A percentile compares a stretch with the other conserved stretches of the same genome.
phyloP scores from a whole-genome alignment of 2,113 vertebrate species.

The Castor canadensis region DNA sequence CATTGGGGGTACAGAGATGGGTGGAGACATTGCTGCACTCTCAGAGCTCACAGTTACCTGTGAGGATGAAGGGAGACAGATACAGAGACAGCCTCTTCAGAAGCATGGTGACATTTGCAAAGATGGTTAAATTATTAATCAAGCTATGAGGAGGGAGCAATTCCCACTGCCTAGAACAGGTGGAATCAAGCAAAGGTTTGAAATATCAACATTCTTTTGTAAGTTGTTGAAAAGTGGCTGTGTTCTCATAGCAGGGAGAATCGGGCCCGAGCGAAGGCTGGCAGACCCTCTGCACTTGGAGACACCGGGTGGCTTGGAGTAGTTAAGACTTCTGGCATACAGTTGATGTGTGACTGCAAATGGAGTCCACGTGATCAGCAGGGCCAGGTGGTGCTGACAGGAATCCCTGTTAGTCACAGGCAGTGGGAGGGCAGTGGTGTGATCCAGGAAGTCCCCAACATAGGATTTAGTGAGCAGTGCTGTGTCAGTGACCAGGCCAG shows the following conservation, averaged over 20 bases:
- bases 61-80: background rate
- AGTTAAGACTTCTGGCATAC: background rate
- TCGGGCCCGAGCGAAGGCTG: background rate
- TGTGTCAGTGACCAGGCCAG: background rate
- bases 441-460: background rate
- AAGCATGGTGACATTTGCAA: background rate
- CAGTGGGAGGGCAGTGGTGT: background rate
- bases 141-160: background rate
- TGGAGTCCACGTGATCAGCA: rapidly evolving
- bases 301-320: rapidly evolving
- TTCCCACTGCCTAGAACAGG: background rate
- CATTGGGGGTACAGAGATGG: background rate
- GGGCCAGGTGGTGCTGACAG: background rate
- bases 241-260: background rate
- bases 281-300: background rate
- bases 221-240: background rate
- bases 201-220: background rate
- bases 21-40: background rate
- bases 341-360: background rate
- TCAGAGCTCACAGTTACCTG: background rate
- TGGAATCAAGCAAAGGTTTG: background rate
- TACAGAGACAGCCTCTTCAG: background rate
- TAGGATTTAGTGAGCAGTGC: background rate
- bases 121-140: background rate
- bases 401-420: background rate